phyloP scores from a whole-genome alignment of 2,797 vertebrate genomes.

The Emys orbicularis region DNA sequence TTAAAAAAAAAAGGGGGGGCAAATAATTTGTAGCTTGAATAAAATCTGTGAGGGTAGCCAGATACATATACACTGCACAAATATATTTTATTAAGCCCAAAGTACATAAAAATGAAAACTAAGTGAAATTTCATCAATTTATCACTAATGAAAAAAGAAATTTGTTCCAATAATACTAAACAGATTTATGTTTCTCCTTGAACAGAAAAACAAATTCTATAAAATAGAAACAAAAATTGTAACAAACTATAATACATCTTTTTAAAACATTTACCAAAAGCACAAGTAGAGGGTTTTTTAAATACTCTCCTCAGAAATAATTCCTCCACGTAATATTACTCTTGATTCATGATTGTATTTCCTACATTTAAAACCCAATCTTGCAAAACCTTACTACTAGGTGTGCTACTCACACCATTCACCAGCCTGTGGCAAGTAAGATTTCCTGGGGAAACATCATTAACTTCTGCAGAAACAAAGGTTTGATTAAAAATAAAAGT shows the following conservation, averaged over 20 bases:
- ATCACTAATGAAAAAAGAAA: background rate
- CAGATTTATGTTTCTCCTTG: too few species aligned
- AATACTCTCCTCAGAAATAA: background rate
- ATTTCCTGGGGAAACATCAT: background rate
- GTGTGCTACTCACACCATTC: background rate
- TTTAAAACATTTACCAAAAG: background rate
- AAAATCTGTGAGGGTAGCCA: background rate
- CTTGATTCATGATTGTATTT: background rate
- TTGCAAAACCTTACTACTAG: background rate
- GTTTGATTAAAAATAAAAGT: background rate
- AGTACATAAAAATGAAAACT: background rate
- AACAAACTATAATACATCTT: background rate
- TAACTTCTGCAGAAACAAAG: background rate
- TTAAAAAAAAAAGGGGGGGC: background rate
- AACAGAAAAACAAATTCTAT: background rate
- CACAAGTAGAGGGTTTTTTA: background rate
- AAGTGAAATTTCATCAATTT: background rate
- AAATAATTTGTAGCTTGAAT: background rate
- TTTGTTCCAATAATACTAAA: background rate
- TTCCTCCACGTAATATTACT: background rate
- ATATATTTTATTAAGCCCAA: background rate
- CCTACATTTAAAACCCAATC: background rate
- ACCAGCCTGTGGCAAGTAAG: fast-evolving
- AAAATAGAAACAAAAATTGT: background rate
- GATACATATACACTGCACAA: fast-evolving